Evolutionary conservation across 2,113 vertebrate species (phyloP), one percentile per base, ranked within the genome.

Genomic region (Xiphorhynchus elegans): DNA sequence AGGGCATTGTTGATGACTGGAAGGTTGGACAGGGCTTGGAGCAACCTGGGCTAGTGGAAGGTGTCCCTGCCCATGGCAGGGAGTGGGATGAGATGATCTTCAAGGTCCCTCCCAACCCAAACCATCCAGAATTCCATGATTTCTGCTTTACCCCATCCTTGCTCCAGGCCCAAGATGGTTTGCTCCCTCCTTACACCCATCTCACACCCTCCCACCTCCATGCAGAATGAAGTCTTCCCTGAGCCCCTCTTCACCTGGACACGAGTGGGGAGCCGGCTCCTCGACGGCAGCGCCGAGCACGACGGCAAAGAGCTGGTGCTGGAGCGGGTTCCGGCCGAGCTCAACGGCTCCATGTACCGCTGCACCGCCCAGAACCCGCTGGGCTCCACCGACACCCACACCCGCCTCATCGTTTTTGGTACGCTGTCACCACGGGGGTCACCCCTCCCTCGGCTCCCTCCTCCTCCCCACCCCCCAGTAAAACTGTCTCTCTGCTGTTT

Each of bases 221-320:
- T 1, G 4, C 97, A 99, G 99, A 99, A 99, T 0, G 99, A 99
- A 95, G 99, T 99, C 95, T 99, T 99, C 95, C 99, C 99, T 0
- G 99, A 99, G 97, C 99, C 99, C 9, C 97, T 99, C 80, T 99
- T 98, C 97, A 99, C 99, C 6, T 99, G 99, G 99, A 99, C 99
- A 0, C 98, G 99, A 9, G 99, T 99, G 3, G 99, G 99, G 7
- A 99, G 99, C 55, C 98, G 98, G 67, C 98, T 99, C 37, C 98
- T 99, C 29, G 99, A 99, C 0, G 99, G 99, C 95, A 99, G 99
- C 49, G 2, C 97, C 0, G 99, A 99, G 96, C 98, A 98, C 0
- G 98, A 98, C 0, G 99, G 99, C 17, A 99, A 98, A 94, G 99
- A 99, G 91, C 98, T 99, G 97, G 98, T 99, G 76, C 96, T 99